Percentiles rank a stretch among this genome's conserved stretches.
Evolutionary conservation across 2,113 vertebrate genomes (phyloP).

Genomic region (crab-eating macaque (Macaca fascicularis)): T2T-MFA8v1.1 NC_088379.1:103885501-103886000

Average conservation of each 20-base stretch:
- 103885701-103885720: neutral
- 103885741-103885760: slow-evolving; percentile 31
- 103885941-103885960: neutral
- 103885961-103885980: neutral
- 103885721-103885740: neutral
- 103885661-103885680: too few species aligned
- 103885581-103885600: too few species aligned
- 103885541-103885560: too few species aligned
- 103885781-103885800: neutral
- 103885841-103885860: neutral
- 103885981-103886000: neutral
- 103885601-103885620: too few species aligned
- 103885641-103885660: too few species aligned
- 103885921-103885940: neutral
- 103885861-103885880: neutral
- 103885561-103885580: too few species aligned
- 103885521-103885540: too few species aligned
- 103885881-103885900: neutral
- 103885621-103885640: too few species aligned
- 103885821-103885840: slow-evolving; percentile 16
- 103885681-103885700: too few species aligned
- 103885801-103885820: neutral
- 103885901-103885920: neutral
- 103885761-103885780: neutral
- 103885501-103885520: too few species aligned